Evolutionary conservation across 37 sponge, comb jelly and placozoan species (phyloP).

Genomic region (Chondrosia reniformis): DNA sequence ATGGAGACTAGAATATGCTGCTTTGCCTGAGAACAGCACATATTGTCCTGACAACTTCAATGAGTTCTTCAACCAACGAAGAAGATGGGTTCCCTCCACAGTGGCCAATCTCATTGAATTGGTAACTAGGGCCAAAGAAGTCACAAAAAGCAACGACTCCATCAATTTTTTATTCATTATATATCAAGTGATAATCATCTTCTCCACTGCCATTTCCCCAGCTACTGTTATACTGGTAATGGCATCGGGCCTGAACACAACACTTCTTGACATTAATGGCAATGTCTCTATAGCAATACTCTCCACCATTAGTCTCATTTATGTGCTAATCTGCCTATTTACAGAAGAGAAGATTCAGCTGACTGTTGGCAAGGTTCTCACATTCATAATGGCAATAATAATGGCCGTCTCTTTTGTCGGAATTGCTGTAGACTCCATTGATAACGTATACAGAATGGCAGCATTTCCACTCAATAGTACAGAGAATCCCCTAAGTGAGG

Average conservation of each 20-base stretch:
- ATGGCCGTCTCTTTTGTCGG: constrained; percentile 6
- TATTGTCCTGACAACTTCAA: constrained; percentile 79
- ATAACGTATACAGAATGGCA: neutral
- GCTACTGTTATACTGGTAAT: constrained; percentile 77
- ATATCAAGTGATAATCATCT: constrained; percentile 68
- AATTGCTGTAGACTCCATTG: neutral
- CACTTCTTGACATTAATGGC: constrained; percentile 5
- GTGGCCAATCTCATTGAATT: constrained; percentile 71
- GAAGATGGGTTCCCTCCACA: constrained; percentile 90
- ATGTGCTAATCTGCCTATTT: constrained; percentile 8
- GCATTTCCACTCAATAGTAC: neutral
- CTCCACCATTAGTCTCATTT: neutral
- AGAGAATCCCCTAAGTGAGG: neutral
- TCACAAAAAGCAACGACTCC: constrained; percentile 56
- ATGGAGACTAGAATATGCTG: constrained; percentile 83
- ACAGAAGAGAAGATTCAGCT: neutral
- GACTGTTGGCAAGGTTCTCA: neutral
- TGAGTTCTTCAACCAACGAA: constrained; percentile 86
- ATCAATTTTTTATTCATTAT: constrained; percentile 64
- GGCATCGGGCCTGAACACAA: constrained; percentile 50
- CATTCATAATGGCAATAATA: neutral
- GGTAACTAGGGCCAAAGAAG: constrained; percentile 22
- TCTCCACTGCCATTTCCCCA: constrained; percentile 76
- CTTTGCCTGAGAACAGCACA: constrained; percentile 69
- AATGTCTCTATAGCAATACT: neutral